Conservation (phyloP, 1,140 invertebrate species). For the Caenorhabditis brenneri region DNA sequence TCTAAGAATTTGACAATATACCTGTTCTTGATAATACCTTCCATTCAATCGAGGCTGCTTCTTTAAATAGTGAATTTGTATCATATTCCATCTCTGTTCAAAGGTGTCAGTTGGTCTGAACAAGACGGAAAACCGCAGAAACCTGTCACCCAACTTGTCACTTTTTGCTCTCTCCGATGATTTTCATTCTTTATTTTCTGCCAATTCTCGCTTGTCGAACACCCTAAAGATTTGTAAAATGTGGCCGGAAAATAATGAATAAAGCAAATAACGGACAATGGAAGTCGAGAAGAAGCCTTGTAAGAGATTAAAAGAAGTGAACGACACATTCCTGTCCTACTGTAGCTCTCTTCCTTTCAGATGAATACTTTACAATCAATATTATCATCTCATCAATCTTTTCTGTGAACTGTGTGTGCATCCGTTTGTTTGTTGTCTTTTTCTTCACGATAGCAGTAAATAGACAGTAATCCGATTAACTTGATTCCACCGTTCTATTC, state of each 20-base stretch:
- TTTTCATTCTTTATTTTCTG: not conserved
- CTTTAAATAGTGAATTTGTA: not conserved
- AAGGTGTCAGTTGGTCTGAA: not conserved
- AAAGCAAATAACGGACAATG: not conserved
- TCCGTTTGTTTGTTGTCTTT: not conserved
- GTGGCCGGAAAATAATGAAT: not conserved
- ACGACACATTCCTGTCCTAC: no score
- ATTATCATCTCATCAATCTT: not conserved
- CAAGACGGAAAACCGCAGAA: not conserved
- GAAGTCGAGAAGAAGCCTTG: not conserved
- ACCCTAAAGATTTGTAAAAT: not conserved
- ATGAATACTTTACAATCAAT: not conserved
- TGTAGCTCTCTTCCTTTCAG: not conserved
- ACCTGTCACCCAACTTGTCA: constrained; percentile 12
- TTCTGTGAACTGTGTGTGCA: not conserved
- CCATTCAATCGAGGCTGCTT: no score
- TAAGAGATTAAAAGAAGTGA: not conserved
- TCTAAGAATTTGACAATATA: no score
- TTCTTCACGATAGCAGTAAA: not conserved
- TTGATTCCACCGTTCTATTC: not conserved
- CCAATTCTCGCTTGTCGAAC: not conserved
- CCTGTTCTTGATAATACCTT: no score
- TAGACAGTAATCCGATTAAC: constrained; percentile 12
- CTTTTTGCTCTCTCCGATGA: not conserved
- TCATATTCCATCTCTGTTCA: no score